phyloP scores from a whole-genome alignment of 2,113 vertebrate genomes.

The Henicopernis longicauda region DNA sequence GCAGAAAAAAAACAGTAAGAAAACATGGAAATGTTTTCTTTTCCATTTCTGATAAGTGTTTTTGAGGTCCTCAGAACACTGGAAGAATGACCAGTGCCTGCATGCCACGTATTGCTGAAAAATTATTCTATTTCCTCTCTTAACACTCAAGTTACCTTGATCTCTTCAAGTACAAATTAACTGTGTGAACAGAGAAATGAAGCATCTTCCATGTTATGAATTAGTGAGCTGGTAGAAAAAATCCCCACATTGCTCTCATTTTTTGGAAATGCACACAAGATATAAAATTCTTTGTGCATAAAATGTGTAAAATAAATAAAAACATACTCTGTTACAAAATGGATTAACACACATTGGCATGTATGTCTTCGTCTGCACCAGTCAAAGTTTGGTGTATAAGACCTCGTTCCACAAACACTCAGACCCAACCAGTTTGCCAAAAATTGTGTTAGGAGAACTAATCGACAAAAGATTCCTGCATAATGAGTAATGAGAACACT shows the following conservation, averaged over 20 bases:
- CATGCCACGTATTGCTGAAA: neutral
- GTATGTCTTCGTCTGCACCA: neutral
- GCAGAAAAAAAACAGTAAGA: neutral
- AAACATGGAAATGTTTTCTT: neutral
- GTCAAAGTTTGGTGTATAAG: neutral
- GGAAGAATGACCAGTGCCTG: neutral
- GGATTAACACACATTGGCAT: rapidly evolving
- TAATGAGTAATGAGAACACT: neutral
- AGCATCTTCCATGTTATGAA: neutral
- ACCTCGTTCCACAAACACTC: neutral
- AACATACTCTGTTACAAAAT: neutral
- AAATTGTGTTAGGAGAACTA: neutral
- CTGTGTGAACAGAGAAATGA: neutral
- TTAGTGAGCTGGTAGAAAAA: neutral
- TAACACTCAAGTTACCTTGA: neutral
- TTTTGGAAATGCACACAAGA: neutral
- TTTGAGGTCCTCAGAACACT: neutral
- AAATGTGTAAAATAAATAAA: neutral
- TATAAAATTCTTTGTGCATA: neutral
- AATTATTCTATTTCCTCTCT: neutral
- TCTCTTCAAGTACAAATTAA: neutral
- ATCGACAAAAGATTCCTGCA: neutral
- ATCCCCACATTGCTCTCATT: neutral
- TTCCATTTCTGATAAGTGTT: neutral
- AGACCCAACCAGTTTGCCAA: neutral